Evolutionary conservation across 1,140 invertebrate genomes (phyloP), one percentile per base, ranked within the genome.

Genomic region (Scaptomyza hsui): DNA sequence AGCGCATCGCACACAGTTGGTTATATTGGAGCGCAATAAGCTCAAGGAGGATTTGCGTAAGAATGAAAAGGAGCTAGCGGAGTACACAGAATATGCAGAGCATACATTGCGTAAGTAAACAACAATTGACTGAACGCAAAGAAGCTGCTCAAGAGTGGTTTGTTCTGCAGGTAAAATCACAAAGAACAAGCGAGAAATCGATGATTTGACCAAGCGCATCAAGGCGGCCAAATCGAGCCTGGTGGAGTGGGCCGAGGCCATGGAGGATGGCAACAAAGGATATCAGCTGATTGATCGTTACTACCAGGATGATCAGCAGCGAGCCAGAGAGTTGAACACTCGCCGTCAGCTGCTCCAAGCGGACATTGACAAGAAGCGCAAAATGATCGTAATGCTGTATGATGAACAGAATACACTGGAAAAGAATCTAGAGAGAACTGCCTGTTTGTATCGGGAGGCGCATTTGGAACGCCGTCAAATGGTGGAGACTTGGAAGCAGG

Each of bases 241-340:
- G 19, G 72, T 92, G 4, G 92, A 93, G 12, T 94, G 93, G 93
- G 93, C 94, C n/a, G 93, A 94, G 53, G 92, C 92, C 6, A 90
- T 95, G 37, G 91, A 92, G 37, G 92, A 92, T 56, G 92, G 93
- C 4, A 93, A 94, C 56, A 93, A 93, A 37, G 93, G 93, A 39
- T 93, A 92, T 71, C 89, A 93, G 52, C 45, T 94, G 15, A 92
- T 95, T 18, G 93, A 94, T 61, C 92, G 93, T 56, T 94, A 94
- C 51, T 92, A 93, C 35, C 92, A 93, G 55, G 91, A 93, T 32
- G 94, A 95, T 89, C 89, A 93, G 16, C 92, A 93, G 63, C 93
- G 92, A 47, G 93, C 93, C 21, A 92, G 75, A 13, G 91, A 92
- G 47, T 48, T 93, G n/a, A 92, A 93, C 73, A 81, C 83, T 1